These are phyloP conservation scores for Brachirus orientalis DNA, from an alignment of 2,113 vertebrate genomes.

Conservation along the genomic window DNA sequence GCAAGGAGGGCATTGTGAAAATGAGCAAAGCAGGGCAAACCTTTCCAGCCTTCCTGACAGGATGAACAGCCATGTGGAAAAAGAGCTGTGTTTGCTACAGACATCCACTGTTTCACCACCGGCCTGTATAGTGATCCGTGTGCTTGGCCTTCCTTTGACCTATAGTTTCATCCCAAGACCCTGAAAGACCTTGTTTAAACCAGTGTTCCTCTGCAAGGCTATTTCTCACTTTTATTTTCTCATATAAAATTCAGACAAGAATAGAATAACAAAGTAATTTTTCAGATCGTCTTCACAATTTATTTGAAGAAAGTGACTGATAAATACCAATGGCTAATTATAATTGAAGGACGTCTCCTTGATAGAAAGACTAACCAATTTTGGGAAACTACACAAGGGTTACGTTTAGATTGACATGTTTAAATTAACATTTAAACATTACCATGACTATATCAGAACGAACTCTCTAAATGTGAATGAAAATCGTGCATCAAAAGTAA, in stretches of 20 bases:
- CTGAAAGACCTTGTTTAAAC: conserved; percentile 22
- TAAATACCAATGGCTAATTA: no score
- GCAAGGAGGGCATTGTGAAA: conserved; percentile 39
- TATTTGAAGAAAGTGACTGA: no score
- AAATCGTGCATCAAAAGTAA: background rate
- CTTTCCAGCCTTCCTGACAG: conserved; percentile 53
- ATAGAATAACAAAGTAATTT: conserved; percentile 8
- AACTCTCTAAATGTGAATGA: background rate
- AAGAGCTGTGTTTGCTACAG: conserved; percentile 71
- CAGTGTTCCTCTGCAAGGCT: conserved; percentile 4
- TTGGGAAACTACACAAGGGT: no score
- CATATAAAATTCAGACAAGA: background rate
- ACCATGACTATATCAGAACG: background rate
- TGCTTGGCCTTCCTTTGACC: conserved; percentile 58
- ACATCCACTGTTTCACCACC: conserved; percentile 51
- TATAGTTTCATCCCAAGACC: conserved; percentile 38
- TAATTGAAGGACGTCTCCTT: no score
- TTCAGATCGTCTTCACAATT: background rate
- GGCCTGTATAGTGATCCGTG: conserved; percentile 62
- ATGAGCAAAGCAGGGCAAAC: conserved; percentile 42
- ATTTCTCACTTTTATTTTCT: conserved; percentile 34
- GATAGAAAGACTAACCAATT: no score
- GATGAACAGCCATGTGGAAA: conserved; percentile 72
- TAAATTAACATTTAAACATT: no score
- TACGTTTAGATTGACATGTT: no score